Evolutionary conservation across 2,113 vertebrate genomes (phyloP).

Genomic region (Pachyramphus minor): DNA sequence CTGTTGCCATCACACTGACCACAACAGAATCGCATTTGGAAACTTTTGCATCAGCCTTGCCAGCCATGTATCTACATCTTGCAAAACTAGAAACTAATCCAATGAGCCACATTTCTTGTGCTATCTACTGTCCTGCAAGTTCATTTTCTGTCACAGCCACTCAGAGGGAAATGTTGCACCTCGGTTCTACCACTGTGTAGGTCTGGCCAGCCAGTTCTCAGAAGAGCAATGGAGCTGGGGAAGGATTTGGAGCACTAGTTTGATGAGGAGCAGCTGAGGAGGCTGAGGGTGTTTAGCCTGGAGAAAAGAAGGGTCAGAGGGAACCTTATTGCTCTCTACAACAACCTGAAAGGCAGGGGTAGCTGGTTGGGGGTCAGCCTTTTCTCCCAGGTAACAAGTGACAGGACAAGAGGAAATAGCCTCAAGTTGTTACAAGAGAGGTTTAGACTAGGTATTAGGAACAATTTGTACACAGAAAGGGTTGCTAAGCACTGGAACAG

Average conservation of each 20-base stretch:
- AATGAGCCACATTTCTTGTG: neutral
- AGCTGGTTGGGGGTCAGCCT: fast-evolving
- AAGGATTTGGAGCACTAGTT: neutral
- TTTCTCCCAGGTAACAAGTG: fast-evolving
- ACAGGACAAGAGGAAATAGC: neutral
- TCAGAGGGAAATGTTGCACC: neutral
- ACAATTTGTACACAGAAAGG: neutral
- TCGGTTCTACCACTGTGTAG: neutral
- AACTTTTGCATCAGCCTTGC: neutral
- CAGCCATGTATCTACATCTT: neutral
- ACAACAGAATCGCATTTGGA: neutral
- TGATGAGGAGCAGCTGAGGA: fast-evolving
- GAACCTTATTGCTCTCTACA: fast-evolving
- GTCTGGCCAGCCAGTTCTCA: neutral
- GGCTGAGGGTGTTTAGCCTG: fast-evolving
- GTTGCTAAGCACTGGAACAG: neutral
- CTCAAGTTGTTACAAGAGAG: neutral
- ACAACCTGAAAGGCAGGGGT: fast-evolving
- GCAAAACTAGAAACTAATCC: neutral
- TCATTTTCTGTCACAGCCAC: neutral
- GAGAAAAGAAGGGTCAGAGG: fast-evolving
- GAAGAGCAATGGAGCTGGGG: fast-evolving
- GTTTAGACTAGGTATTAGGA: neutral
- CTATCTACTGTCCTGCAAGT: neutral
- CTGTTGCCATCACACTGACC: slow-evolving; percentile 15